These are phyloP conservation scores for Xenopus tropicalis DNA, from an alignment of 2,113 vertebrate genomes.

Conservation along the genomic window UCB_Xtro_10.0 CM004445.2:30843501-30844000, in stretches of 20 bases:
- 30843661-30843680: background rate
- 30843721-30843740: conserved; percentile 8
- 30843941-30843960: conserved; percentile 31
- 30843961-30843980: conserved; percentile 34
- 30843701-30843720: background rate
- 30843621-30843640: too few species aligned
- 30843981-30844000: conserved; percentile 23
- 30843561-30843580: too few species aligned
- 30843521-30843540: too few species aligned
- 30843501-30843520: too few species aligned
- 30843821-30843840: conserved; percentile 44
- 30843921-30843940: conserved; percentile 36
- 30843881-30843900: conserved; percentile 43
- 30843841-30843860: conserved; percentile 44
- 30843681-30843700: background rate
- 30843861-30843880: conserved; percentile 34
- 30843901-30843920: conserved; percentile 37
- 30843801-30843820: conserved; percentile 36
- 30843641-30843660: too few species aligned
- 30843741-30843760: conserved; percentile 23
- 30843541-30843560: too few species aligned
- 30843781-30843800: conserved; percentile 24
- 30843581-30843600: too few species aligned
- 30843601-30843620: too few species aligned
- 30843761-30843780: conserved; percentile 35